A percentile compares a stretch with the other conserved stretches of the same genome.
These are phyloP conservation scores for Platalea minor DNA, from an alignment of 2,797 vertebrate genomes.

Conservation along the genomic window DNA sequence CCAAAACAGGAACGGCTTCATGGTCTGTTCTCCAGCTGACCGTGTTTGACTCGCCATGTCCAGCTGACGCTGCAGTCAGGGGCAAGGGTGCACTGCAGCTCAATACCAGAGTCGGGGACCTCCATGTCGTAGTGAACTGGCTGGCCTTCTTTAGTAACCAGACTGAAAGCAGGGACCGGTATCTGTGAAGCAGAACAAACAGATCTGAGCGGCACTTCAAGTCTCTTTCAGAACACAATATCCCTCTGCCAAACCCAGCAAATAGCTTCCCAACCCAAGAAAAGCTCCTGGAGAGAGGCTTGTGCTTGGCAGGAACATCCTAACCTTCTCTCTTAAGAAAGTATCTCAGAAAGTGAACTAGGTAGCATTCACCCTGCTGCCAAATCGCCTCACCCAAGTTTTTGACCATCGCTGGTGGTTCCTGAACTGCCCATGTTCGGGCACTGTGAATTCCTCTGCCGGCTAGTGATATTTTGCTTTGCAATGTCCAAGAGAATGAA, in stretches of 20 bases:
- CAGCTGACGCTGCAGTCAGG: conserved; percentile 84
- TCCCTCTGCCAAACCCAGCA: neutral
- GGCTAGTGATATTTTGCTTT: neutral
- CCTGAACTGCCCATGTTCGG: neutral
- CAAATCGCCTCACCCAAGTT: rapidly evolving
- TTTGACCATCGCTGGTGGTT: neutral
- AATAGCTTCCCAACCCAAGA: neutral
- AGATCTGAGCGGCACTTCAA: neutral
- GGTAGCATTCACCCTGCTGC: neutral
- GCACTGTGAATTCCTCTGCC: neutral
- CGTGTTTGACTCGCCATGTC: conserved; percentile 90
- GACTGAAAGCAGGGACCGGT: conserved; percentile 88
- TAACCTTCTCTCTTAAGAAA: neutral
- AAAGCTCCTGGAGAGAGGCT: neutral
- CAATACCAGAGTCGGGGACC: conserved; percentile 86
- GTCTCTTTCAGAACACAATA: neutral
- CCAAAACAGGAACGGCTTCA: neutral
- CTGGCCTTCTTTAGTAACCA: conserved; percentile 85
- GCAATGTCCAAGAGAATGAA: neutral
- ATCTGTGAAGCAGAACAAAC: conserved; percentile 77
- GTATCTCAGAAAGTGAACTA: neutral
- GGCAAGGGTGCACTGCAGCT: conserved; percentile 86
- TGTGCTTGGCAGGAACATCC: neutral
- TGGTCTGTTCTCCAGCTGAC: conserved; percentile 82
- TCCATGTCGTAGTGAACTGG: conserved; percentile 84